Conservation (phyloP, 2,888 invertebrate species). For the Dryocosmus kuriphilus region DNA sequence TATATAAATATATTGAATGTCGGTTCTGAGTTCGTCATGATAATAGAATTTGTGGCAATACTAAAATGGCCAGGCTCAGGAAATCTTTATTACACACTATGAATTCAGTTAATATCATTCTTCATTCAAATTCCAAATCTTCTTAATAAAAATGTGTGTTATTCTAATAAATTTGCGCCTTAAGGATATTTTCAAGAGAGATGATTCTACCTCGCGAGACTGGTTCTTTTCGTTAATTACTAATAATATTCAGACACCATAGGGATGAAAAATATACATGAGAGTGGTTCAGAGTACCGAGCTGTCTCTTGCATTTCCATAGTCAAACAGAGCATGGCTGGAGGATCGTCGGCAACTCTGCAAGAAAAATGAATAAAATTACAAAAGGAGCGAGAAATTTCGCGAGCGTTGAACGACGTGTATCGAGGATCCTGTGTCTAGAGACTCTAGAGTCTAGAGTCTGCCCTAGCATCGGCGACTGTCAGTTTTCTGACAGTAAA, state of each 20-base stretch:
- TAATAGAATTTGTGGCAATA: not conserved
- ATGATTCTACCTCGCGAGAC: not conserved
- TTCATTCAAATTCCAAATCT: not conserved
- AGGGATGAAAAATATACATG: conserved; percentile 64
- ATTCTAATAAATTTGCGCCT: not conserved
- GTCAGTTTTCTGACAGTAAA: conserved; percentile 65
- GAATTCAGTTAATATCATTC: not conserved
- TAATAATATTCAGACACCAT: conserved; percentile 75
- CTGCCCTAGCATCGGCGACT: conserved; percentile 43
- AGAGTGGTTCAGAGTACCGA: conserved; percentile 43
- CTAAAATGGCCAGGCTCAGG: not conserved
- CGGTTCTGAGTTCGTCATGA: not conserved
- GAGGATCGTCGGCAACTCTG: conserved; percentile 54
- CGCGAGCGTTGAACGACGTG: conserved; percentile 49
- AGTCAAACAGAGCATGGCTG: conserved; percentile 64
- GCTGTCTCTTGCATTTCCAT: conserved; percentile 65
- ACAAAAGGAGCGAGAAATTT: conserved; percentile 63
- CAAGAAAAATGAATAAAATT: conserved; percentile 74
- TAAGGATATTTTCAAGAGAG: not conserved
- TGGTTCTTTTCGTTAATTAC: conserved; percentile 68
- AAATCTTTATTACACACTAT: not conserved
- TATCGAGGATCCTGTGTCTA: conserved; percentile 43
- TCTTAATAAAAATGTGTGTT: not conserved
- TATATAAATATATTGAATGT: not conserved
- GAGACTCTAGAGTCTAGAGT: conserved; percentile 19